A percentile compares a stretch with the other conserved stretches of the same genome.
These are phyloP conservation scores for Taphrorychus bicolor DNA, from an alignment of 2,888 invertebrate genomes.

Conservation along the genomic window DNA sequence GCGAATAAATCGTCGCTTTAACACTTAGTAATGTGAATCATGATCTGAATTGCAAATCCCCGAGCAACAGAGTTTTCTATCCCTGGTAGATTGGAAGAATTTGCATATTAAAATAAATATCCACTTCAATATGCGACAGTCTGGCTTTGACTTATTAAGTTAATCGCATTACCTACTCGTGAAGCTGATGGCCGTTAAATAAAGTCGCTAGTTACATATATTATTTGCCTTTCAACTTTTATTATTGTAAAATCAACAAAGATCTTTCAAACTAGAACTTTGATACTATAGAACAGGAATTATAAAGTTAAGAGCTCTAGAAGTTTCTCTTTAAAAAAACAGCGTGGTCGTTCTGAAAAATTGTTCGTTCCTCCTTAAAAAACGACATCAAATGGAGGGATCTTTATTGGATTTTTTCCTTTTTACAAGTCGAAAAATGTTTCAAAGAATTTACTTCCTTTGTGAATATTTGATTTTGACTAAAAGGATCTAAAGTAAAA, in stretches of 20 bases:
- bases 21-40: background rate
- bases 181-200: too few species aligned
- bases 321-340: background rate
- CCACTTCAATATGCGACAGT: background rate
- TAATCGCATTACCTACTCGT: background rate
- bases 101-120: constrained; percentile 5
- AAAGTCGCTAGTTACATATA: background rate
- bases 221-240: background rate
- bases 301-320: background rate
- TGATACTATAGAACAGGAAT: background rate
- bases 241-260: background rate
- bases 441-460: background rate
- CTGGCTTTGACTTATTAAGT: background rate
- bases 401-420: background rate
- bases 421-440: background rate
- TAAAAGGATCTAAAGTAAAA: background rate
- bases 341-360: background rate
- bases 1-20: background rate
- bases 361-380: background rate
- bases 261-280: background rate
- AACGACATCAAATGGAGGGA: background rate
- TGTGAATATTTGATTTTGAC: background rate
- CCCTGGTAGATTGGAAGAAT: background rate
- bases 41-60: constrained; percentile 1
- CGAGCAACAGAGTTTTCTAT: background rate